phyloP scores from a whole-genome alignment of 2,797 vertebrate genomes.

The Oryzias dopingdopingensis region DNA sequence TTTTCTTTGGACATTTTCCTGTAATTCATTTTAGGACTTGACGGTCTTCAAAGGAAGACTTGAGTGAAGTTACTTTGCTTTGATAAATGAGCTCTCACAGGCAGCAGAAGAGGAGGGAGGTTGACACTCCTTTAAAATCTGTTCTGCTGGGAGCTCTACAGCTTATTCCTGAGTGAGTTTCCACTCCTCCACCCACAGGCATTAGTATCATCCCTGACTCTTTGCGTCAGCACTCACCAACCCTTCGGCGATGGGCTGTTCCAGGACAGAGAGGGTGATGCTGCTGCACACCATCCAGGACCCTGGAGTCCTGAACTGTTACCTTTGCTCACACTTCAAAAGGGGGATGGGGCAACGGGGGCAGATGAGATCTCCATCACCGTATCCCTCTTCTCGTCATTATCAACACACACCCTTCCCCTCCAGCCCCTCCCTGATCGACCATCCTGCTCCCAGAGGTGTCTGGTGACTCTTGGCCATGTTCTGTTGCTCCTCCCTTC shows the following conservation, averaged over 20 bases:
- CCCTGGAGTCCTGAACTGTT: conserved; percentile 37
- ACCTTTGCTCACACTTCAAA: neutral
- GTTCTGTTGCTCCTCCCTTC: conserved; percentile 76
- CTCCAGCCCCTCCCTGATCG: conserved; percentile 31
- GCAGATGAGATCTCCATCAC: conserved; percentile 46
- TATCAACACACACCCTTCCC: conserved; percentile 25
- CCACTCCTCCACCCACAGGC: neutral
- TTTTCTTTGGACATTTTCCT: too few relatives aligned
- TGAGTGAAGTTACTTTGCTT: too few relatives aligned
- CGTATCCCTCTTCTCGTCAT: conserved; percentile 41
- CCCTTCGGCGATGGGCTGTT: conserved; percentile 23
- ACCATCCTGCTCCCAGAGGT: conserved; percentile 58
- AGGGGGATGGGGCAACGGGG: neutral
- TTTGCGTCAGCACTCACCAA: conserved; percentile 22
- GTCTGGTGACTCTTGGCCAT: conserved; percentile 77
- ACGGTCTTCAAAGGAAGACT: too few relatives aligned
- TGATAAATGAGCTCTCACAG: too few relatives aligned
- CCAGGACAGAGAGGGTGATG: conserved; percentile 5
- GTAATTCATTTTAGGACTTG: too few relatives aligned
- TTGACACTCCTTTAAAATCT: neutral
- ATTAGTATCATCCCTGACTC: conserved; percentile 28
- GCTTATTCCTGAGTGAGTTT: neutral
- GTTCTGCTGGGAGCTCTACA: conserved; percentile 8
- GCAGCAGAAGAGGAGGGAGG: too few relatives aligned
- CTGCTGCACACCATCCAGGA: conserved; percentile 12